Base-by-base conservation (phyloP, 2,797 vertebrate species). In the Knipowitschia caucasica region DNA sequence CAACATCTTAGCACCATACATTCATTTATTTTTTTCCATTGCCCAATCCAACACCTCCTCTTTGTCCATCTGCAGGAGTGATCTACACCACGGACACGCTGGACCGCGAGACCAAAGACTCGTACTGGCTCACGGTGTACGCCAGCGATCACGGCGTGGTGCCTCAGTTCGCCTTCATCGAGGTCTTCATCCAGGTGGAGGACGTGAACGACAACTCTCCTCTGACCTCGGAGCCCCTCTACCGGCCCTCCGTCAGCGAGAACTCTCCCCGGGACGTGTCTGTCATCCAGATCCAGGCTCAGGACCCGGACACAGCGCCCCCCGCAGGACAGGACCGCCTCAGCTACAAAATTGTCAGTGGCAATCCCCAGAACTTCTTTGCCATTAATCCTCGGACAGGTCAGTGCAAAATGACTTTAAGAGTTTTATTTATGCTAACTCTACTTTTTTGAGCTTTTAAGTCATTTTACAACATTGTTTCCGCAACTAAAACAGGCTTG, bases 321-420 rank as follows among this genome's bases (percentile, higher is more conserved):
- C 76, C 88, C 9, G 69, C 82, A 1, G 84, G 83, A 6, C 84
- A 91, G 21, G 93, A 91, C 26, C 64, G 64, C 27, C 86, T 98
- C 57, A 92, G 59, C 27, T 98, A 93, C 79, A 86, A 91, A 57
- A 96, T 99, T 73, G 86, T 94, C 62, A 96, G 94, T 23, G 96
- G 96, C 54, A 98, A 99, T 74, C 94, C 96, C 1, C 95, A 98
- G 86, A 98, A 98, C 74, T 95, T 98, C 83, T 99, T 99, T 43
- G 89, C 82, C 55, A 94, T 99, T 81, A 94, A 95, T 72, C 38
- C 88, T 27, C 94, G 90, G 71, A 97, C 92, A 75, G 96, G 96
- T 99, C 43, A 93, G 90, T 59, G 25, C 27, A 12, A 17, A n/a
- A 10, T n/a, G 21, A n/a, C n/a, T 25, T 14, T 25, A 1, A 7